Evolutionary conservation across 2,797 vertebrate species (phyloP), one percentile per base, ranked within the genome.

Genomic region (Enteromius argenteus): DNA sequence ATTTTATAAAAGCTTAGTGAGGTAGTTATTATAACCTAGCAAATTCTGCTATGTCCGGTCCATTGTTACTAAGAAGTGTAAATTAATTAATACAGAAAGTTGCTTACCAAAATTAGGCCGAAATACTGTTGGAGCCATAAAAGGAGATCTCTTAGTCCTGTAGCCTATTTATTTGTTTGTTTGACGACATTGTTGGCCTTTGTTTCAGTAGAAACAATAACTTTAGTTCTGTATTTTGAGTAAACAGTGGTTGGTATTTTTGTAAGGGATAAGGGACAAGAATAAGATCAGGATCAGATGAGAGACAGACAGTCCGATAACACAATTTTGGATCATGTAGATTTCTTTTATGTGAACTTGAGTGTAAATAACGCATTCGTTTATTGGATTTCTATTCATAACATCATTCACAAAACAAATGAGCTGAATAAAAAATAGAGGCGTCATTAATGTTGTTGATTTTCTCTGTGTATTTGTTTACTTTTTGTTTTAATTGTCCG

Each of bases 391-490:
- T 17, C n/a, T 19, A 39, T 39, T 68, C 35, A 39, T 58, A 42
- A 60, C 73, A 44, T 4, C 35, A 42, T 42, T 56, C 37, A 67
- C 14, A 79, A 17, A 77, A 9, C 19, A 75, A 60, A 72, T 56
- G 60, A 84, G 37, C 81, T 66, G 66, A 81, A 17, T 84, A 67
- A 84, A 75, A 79, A 87, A 73, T 49, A 76, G 23, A 90, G 64
- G 87, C 85, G 86, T 90, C 85, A 81, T 87, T 91, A 89, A 89
- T 83, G 73, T 73, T 80, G 67, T 78, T 84, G 73, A 85, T 23
- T 88, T 87, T 88, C 87, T 87, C 86, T 93, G 88, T 94, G 92
- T 92, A 93, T 90, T 92, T 94, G 94, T 94, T 95, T 92, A 92
- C 92, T 94, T 91, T 90, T 93, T 93, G 92, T 92, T 93, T 87